Base-by-base conservation (phyloP, 2,113 vertebrate genomes). In the Saguinus imperator region DNA sequence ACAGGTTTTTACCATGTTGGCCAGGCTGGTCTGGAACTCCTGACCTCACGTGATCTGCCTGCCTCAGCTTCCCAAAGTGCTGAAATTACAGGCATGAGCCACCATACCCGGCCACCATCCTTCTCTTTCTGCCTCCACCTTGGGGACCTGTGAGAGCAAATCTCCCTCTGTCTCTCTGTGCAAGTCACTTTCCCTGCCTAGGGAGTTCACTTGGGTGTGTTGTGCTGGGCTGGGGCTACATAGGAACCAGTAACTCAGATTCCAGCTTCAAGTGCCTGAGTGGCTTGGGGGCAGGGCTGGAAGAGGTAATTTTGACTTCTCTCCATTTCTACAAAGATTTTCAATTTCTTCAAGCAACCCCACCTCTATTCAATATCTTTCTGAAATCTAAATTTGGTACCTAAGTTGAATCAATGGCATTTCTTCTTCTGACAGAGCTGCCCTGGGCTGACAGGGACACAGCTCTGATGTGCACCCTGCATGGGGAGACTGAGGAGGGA, bases 321-420 rank as follows among this genome's bases (percentile, higher is more conserved):
- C 75, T 94, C 87, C 48, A 66, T 85, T 84, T 87, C 91, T 8
- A 64, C 61, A 70, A 93, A 88, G 87, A 91, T 92, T 96, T 95
- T 91, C 95, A 93, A 73, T 97, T 97, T 93, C 93, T 96, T 88
- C 93, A 89, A 94, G 93, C 91, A 94, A 68, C 86, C 25, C 70
- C 6, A 64, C 93, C 87, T 97, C 95, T 84, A 80, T 87, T 97
- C 94, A 91, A 93, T 96, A 96, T 92, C 95, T 89, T 93, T 85
- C 91, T 94, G 94, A 89, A 96, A 95, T 95, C 97, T 96, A 96
- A 96, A 98, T 96, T 66, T 94, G 97, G 96, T 95, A 79, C 43
- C 93, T 55, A 96, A 96, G 89, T 89, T 72, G 80, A 97, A 96
- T 96, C 40, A 4, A 96, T 64, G 84, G 79, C 83, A 83, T 96